These are phyloP conservation scores for Molossus molossus DNA, from an alignment of 2,797 vertebrate genomes.

Conservation along the genomic window DNA sequence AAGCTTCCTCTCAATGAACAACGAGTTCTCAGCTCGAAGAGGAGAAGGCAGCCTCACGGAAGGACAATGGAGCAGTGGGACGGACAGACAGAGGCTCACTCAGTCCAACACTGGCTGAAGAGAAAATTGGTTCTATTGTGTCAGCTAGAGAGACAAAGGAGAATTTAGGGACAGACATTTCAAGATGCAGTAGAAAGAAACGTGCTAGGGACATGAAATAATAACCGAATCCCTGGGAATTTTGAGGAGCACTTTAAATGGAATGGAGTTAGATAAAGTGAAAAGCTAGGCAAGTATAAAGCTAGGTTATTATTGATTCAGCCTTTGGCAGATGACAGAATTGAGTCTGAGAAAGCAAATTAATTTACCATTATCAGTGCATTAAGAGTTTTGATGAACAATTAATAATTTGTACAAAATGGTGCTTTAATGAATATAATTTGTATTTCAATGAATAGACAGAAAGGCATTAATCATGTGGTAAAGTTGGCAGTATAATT, in stretches of 20 bases:
- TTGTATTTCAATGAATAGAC: slow-evolving; percentile 31
- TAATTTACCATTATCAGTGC: slow-evolving; percentile 23
- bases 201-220: not conserved
- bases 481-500: not conserved
- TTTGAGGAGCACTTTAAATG: not conserved
- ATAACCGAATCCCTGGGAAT: not conserved
- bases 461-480: not conserved
- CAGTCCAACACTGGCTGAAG: too few relatives aligned
- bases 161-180: not conserved
- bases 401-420: slow-evolving; percentile 37
- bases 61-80: not conserved
- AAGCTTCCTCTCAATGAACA: not conserved
- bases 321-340: not conserved
- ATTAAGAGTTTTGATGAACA: slow-evolving; percentile 41
- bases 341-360: slow-evolving; percentile 39
- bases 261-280: not conserved
- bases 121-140: not conserved
- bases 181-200: not conserved
- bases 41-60: not conserved
- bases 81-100: not conserved
- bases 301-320: not conserved
- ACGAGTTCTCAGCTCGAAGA: not conserved
- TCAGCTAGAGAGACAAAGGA: not conserved
- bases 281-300: not conserved
- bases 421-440: slow-evolving; percentile 56